Conservation (phyloP, 2,888 invertebrate genomes). For the Clostera curtula region DNA sequence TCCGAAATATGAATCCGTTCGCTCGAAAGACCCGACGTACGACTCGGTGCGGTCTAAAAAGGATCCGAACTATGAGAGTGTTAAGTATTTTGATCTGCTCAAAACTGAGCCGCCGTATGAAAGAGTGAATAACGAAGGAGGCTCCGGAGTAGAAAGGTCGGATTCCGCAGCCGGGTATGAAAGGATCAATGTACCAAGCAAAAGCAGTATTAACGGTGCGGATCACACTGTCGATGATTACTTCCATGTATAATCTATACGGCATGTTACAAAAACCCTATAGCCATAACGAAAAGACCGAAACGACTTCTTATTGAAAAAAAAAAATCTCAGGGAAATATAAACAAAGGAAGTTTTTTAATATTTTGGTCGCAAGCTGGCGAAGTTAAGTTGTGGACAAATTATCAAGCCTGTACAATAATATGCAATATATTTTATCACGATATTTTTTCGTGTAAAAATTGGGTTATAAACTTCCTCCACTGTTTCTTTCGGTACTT, state of each 20-base stretch:
- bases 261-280: too few relatives aligned
- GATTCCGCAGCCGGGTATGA: slow-evolving; percentile 63
- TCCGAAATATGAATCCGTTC: slow-evolving; percentile 74
- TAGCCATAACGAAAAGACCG: too few relatives aligned
- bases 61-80: slow-evolving; percentile 89
- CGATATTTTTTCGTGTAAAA: too few relatives aligned
- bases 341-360: too few relatives aligned
- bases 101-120: slow-evolving; percentile 81
- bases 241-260: slow-evolving; percentile 54
- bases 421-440: too few relatives aligned
- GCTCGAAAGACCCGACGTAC: slow-evolving; percentile 79
- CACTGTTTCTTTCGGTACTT: too few relatives aligned
- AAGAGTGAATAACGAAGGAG: slow-evolving; percentile 60
- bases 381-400: too few relatives aligned
- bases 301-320: too few relatives aligned
- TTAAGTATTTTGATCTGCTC: slow-evolving; percentile 79
- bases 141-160: slow-evolving; percentile 43
- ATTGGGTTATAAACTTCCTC: too few relatives aligned
- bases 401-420: too few relatives aligned
- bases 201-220: slow-evolving; percentile 60
- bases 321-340: too few relatives aligned
- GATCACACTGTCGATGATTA: slow-evolving; percentile 62
- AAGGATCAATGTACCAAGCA: slow-evolving; percentile 52
- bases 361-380: too few relatives aligned
- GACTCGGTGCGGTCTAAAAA: slow-evolving; percentile 78